These are phyloP conservation scores for Leiothrix lutea DNA, from an alignment of 2,113 vertebrate genomes.

Conservation along the genomic window DNA sequence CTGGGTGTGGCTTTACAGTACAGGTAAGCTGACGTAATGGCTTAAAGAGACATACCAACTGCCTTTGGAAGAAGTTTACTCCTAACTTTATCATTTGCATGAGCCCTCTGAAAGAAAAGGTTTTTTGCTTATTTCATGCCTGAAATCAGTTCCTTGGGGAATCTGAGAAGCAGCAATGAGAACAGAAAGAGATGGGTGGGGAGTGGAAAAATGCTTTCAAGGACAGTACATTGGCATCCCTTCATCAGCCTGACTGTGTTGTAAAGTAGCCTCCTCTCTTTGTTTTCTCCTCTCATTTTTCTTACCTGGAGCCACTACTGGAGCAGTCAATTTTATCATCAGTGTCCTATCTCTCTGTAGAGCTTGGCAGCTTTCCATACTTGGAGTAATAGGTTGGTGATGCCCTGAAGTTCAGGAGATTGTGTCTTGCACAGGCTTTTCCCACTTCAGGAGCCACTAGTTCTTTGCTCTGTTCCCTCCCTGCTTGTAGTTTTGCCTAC, in stretches of 20 bases:
- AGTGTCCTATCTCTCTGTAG: not conserved
- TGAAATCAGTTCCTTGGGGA: not conserved
- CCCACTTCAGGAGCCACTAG: not conserved
- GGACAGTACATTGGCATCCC: not conserved
- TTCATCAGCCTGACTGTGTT: not conserved
- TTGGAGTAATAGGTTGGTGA: not conserved
- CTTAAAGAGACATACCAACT: not conserved
- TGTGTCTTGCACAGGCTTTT: not conserved
- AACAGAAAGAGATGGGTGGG: not conserved
- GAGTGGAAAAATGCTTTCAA: not conserved
- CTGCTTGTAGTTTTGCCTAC: not conserved
- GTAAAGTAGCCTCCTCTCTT: not conserved
- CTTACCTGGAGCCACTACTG: not conserved
- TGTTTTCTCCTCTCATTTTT: not conserved
- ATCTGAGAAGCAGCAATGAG: not conserved
- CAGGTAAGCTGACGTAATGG: not conserved
- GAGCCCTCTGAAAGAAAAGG: not conserved
- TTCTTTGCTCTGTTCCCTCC: not conserved
- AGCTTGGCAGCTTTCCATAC: not conserved
- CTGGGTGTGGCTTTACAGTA: not conserved
- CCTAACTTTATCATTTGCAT: not conserved
- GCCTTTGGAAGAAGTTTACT: not conserved
- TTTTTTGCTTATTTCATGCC: not conserved
- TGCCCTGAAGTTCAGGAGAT: not conserved
- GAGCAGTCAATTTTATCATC: not conserved